A percentile compares a stretch with the other conserved stretches of the same genome.
These are phyloP conservation scores for Pimephales promelas DNA, from an alignment of 2,113 vertebrate species.

Conservation along the genomic window DNA sequence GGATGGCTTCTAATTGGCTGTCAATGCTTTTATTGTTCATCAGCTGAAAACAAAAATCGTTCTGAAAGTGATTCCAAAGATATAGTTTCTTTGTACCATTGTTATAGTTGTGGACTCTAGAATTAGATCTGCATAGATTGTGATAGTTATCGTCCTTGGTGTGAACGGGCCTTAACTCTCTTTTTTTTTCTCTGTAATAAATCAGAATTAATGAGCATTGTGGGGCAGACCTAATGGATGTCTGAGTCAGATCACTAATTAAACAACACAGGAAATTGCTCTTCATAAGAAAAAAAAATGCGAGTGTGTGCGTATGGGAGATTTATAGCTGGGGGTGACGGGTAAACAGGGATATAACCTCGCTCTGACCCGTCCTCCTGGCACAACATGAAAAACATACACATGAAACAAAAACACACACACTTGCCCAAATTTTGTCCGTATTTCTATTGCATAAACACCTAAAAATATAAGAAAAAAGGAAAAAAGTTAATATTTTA, in stretches of 20 bases:
- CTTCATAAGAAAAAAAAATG: neutral
- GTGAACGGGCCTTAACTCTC: neutral
- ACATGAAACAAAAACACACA: neutral
- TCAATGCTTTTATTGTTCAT: too few species aligned
- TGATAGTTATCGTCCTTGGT: too few species aligned
- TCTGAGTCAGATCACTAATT: slow-evolving; percentile 4
- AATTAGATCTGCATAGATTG: too few species aligned
- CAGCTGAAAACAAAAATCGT: too few species aligned
- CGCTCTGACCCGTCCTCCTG: slow-evolving; percentile 17
- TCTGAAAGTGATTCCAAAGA: too few species aligned
- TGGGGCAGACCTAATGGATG: neutral
- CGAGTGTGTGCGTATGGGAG: neutral
- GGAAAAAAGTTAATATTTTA: too few species aligned
- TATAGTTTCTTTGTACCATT: too few species aligned
- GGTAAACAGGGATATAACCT: slow-evolving; percentile 33
- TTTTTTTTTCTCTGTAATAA: slow-evolving; percentile 2
- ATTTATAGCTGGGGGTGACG: slow-evolving; percentile 34
- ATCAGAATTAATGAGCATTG: slow-evolving; percentile 33
- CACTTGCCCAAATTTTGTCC: neutral
- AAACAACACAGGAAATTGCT: slow-evolving; percentile 6
- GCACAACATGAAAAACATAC: slow-evolving; percentile 2
- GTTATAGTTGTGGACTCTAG: too few species aligned
- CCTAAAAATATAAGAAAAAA: neutral
- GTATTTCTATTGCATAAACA: neutral
- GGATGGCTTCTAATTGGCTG: too few species aligned